Percentiles rank a stretch among this genome's conserved stretches.
These are phyloP conservation scores for Ellobium chinense DNA, from an alignment of 2,888 invertebrate species.

Conservation along the genomic window DNA sequence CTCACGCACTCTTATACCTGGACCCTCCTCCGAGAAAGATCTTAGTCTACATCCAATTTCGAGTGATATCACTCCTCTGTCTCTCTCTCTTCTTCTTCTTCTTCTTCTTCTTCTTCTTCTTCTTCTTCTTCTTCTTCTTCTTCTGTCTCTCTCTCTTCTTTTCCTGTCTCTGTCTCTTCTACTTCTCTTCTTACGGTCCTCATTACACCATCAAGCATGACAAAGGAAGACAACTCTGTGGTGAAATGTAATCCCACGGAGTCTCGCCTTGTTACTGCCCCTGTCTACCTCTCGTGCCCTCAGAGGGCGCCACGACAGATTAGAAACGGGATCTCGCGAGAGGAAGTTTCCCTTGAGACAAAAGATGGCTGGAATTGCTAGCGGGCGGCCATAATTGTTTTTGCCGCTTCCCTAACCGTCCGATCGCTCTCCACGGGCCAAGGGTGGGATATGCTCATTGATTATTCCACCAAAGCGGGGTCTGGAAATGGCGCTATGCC, in stretches of 20 bases:
- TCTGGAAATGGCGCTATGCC: not conserved
- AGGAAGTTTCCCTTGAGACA: slow-evolving; percentile 19
- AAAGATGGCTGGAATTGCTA: slow-evolving; percentile 32
- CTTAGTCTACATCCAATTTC: not conserved
- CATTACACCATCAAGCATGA: not conserved
- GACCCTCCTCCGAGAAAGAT: too few relatives aligned
- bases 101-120: not conserved
- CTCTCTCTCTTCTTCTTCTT: not conserved
- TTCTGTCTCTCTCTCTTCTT: not conserved
- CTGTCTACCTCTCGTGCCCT: slow-evolving; percentile 3
- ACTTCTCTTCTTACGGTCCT: not conserved
- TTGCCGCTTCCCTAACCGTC: slow-evolving; percentile 24
- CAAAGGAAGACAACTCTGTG: not conserved
- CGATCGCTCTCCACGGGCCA: not conserved
- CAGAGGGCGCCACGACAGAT: slow-evolving; percentile 20
- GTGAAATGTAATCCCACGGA: not conserved
- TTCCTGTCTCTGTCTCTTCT: slow-evolving; percentile 10
- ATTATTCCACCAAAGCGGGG: slow-evolving; percentile 6
- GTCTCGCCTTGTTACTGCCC: not conserved
- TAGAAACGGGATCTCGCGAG: slow-evolving; percentile 16
- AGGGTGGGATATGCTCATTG: slow-evolving; percentile 6
- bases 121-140: not conserved
- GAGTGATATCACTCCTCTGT: not conserved
- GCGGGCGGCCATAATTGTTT: slow-evolving; percentile 47
- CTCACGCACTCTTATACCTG: too few relatives aligned